Evolutionary conservation across 2,888 invertebrate species (phyloP), one percentile per base, ranked within the genome.

Genomic region (Operophtera brumata): DNA sequence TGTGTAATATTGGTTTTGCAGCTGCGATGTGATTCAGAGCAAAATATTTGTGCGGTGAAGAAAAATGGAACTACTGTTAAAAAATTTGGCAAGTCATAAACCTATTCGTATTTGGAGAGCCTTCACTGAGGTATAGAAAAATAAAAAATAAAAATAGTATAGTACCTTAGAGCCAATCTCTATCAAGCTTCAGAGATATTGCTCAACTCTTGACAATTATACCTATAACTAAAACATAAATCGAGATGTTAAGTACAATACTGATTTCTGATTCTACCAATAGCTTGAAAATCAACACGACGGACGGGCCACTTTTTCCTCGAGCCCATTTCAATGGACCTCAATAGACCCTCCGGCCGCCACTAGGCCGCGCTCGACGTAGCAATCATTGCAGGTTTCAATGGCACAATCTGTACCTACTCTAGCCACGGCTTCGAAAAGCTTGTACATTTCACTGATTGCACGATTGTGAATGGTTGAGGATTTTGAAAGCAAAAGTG

Each of bases 361-460:
- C 53, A 39, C 39, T 36, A 13, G 40, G 40, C 36, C 28, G 32
- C 54, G 49, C 46, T 28, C 52, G 36, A 37, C n/a, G 36, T 12
- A 36, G 48, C 49, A 55, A 55, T 55, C 46, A 55, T 49, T 50
- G 46, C 37, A 14, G 35, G 54, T 54, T 42, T 55, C 54, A 50
- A 55, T 55, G 46, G 34, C 11, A 25, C 40, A 37, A 46, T 46
- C 45, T 49, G 14, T 8, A 20, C 20, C 20, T 20, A 20, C 20
- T 20, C 20, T 20, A 20, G 41, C 46, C 26, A n/a, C 44, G 28
- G 14, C 13, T 46, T 47, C 43, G 20, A 43, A 47, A 39, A 46
- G 28, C 25, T 39, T 46, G 14, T 51, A 55, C 47, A 28, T 42
- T 46, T 52, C 30, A 25, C 47, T 56, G 56, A 56, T 51, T 51